Conservation (phyloP, 2,797 vertebrate species). For the Lophotriccus pileatus region DNA sequence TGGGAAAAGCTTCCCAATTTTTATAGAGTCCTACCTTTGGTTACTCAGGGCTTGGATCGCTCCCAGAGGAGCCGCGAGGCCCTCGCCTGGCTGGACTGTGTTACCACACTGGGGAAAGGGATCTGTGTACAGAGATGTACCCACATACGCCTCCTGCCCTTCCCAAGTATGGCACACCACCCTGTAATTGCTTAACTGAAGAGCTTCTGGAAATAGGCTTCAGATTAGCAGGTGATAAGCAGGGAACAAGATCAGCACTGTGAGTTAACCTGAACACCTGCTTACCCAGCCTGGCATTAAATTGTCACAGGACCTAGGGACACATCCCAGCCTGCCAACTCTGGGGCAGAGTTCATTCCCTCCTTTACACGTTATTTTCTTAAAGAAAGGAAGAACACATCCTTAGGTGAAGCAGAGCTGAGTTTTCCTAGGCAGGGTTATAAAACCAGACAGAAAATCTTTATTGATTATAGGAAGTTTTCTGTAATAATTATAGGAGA, state of each 20-base stretch:
- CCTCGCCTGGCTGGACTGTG: not conserved
- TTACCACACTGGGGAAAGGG: not conserved
- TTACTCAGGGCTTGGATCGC: fast-evolving
- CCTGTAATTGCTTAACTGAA: not conserved
- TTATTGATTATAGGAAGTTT: not conserved
- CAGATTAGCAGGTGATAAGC: not conserved
- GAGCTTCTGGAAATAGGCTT: not conserved
- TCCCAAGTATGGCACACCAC: not conserved
- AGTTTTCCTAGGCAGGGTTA: not conserved
- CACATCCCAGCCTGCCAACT: not conserved
- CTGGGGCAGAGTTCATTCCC: not conserved
- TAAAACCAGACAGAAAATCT: not conserved
- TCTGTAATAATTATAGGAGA: not conserved
- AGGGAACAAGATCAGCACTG: not conserved
- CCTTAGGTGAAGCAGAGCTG: not conserved
- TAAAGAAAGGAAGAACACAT: not conserved
- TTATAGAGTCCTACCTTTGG: fast-evolving
- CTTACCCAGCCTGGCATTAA: not conserved
- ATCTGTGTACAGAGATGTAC: not conserved
- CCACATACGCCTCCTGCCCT: not conserved
- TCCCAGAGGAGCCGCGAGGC: not conserved
- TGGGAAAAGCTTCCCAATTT: not conserved
- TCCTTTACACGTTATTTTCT: not conserved
- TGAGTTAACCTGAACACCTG: not conserved
- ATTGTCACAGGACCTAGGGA: not conserved